Evolutionary conservation across 2,888 invertebrate genomes (phyloP).

Genomic region (Zaprionus obscuricornis): DNA sequence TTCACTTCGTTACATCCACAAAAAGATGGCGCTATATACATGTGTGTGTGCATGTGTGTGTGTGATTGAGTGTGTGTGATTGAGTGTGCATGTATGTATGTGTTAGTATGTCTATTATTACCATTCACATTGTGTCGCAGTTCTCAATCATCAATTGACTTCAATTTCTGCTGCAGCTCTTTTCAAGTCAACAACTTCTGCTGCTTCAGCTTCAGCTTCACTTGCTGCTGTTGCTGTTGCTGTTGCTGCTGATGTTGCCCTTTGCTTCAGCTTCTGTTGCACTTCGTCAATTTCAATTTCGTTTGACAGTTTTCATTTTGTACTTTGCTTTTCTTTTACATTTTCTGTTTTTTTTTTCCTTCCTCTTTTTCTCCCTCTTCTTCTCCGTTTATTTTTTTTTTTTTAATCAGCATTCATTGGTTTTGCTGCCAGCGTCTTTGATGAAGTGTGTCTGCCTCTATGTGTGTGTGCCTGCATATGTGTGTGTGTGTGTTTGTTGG

Average conservation of each 20-base stretch:
- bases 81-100: conserved; percentile 10
- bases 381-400: background rate
- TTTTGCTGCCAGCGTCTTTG: conserved; percentile 39
- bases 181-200: conserved; percentile 47
- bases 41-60: too few relatives aligned
- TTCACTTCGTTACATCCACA: too few relatives aligned
- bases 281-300: conserved; percentile 47
- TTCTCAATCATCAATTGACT: conserved; percentile 73
- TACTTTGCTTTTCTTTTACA: background rate
- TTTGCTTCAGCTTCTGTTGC: too few relatives aligned
- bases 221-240: conserved; percentile 13
- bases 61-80: too few relatives aligned
- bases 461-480: conserved; percentile 2
- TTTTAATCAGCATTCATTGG: conserved; percentile 44
- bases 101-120: conserved; percentile 47
- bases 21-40: too few relatives aligned
- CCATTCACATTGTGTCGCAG: conserved; percentile 53
- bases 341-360: too few relatives aligned
- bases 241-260: conserved; percentile 33
- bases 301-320: conserved; percentile 46
- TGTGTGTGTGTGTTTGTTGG: background rate
- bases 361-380: too few relatives aligned
- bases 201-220: too few relatives aligned
- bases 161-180: conserved; percentile 62
- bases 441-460: too few relatives aligned